Conservation (phyloP, 1,140 invertebrate genomes). For the Colletes gigas region DNA sequence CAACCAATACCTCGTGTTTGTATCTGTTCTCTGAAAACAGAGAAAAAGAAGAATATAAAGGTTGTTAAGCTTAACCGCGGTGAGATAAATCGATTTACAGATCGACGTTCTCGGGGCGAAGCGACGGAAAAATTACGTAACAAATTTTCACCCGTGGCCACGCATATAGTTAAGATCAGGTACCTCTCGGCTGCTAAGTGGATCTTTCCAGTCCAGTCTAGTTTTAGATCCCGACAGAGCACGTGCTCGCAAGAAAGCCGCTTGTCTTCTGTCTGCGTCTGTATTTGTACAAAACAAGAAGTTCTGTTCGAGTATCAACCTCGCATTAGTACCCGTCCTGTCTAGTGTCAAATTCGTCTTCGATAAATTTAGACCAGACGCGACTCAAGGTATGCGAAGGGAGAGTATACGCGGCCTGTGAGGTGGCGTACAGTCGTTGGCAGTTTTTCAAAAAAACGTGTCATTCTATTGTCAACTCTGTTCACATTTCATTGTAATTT, state of each 20-base stretch:
- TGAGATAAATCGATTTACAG: too few species aligned
- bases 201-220: constrained; percentile 37
- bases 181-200: neutral
- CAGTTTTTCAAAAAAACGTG: constrained; percentile 69
- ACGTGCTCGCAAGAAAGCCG: constrained; percentile 28
- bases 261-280: constrained; percentile 17
- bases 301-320: constrained; percentile 62
- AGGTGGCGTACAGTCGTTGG: constrained; percentile 60
- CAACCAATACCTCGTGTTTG: constrained; percentile 94
- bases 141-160: constrained; percentile 8
- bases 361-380: constrained; percentile 75
- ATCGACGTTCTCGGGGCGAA: neutral
- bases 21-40: constrained; percentile 91
- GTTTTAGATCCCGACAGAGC: constrained; percentile 39
- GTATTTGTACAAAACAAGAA: constrained; percentile 59
- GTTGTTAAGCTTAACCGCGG: too few species aligned
- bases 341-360: constrained; percentile 75
- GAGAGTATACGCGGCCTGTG: constrained; percentile 39
- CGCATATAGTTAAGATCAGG: constrained; percentile 6
- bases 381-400: constrained; percentile 56
- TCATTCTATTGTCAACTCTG: constrained; percentile 33
- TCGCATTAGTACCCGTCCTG: constrained; percentile 59
- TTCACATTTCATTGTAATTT: constrained; percentile 23
- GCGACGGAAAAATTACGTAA: neutral
- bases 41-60: too few species aligned